Evolutionary conservation across 2,113 vertebrate species (phyloP).

Genomic region (Mesembrinibis cayennensis): DNA sequence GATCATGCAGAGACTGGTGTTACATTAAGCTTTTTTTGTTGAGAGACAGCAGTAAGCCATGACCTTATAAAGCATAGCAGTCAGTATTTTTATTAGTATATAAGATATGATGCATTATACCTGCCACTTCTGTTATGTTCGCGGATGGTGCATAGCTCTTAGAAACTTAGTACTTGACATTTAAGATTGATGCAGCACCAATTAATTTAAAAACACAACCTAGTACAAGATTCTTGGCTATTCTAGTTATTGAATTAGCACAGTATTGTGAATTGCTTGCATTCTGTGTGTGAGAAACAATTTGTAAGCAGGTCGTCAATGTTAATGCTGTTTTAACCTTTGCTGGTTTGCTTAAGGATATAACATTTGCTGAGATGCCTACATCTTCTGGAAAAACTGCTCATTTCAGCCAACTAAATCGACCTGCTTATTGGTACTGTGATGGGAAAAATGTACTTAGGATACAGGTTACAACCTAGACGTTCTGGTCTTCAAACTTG

Average conservation of each 20-base stretch:
- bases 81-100: conserved; percentile 29
- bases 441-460: background rate
- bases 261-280: conserved; percentile 23
- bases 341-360: conserved; percentile 15
- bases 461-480: background rate
- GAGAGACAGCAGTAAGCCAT: background rate
- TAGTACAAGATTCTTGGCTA: background rate
- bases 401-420: background rate
- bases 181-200: background rate
- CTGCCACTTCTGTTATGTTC: background rate
- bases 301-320: conserved; percentile 5
- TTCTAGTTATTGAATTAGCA: conserved; percentile 56
- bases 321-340: conserved; percentile 50
- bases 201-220: conserved; percentile 33
- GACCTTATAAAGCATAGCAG: conserved; percentile 46
- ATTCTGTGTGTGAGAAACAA: background rate
- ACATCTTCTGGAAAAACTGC: background rate
- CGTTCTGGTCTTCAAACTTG: background rate
- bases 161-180: background rate
- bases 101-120: conserved; percentile 42
- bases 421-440: background rate
- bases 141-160: background rate
- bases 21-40: conserved; percentile 29
- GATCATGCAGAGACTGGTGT: conserved; percentile 11
- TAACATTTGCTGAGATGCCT: background rate